A percentile compares a stretch with the other conserved stretches of the same genome.
These are phyloP conservation scores for Fragum whitleyi DNA, from an alignment of 2,888 invertebrate genomes.

Conservation along the genomic window DNA sequence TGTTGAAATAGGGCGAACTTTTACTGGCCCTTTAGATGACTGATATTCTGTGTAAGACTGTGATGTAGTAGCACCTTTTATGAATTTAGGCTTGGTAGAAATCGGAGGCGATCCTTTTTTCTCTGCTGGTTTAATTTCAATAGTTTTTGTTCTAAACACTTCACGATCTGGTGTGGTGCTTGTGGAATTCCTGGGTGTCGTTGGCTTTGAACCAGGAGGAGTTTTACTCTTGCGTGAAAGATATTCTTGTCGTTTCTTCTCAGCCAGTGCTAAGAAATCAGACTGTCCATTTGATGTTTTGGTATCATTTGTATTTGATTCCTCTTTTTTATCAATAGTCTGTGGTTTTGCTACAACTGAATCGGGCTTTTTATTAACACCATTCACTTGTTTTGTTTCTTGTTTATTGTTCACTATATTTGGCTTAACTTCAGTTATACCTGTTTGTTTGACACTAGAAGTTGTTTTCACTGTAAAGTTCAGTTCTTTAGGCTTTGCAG, in stretches of 20 bases:
- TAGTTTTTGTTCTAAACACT: constrained; percentile 34
- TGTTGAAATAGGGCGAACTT: constrained; percentile 34
- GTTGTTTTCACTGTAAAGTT: constrained; percentile 55
- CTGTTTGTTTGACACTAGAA: constrained; percentile 30
- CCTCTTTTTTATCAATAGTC: constrained; percentile 38
- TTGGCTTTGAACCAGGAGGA: constrained; percentile 52
- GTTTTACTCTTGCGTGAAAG: constrained; percentile 71
- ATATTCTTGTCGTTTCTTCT: constrained; percentile 80
- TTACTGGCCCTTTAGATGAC: constrained; percentile 46
- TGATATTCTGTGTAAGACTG: constrained; percentile 66
- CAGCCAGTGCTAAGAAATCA: constrained; percentile 80
- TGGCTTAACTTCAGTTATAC: constrained; percentile 51
- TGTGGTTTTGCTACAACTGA: constrained; percentile 41
- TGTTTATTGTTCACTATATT: constrained; percentile 31
- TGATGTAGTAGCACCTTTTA: constrained; percentile 70
- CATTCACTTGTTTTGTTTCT: constrained; percentile 49
- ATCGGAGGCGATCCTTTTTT: constrained; percentile 45
- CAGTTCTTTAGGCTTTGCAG: constrained; percentile 41
- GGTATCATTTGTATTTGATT: constrained; percentile 15
- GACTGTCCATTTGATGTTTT: constrained; percentile 59
- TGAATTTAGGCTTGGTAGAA: constrained; percentile 55
- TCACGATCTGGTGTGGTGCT: constrained; percentile 57
- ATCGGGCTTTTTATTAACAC: constrained; percentile 36
- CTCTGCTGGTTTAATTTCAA: constrained; percentile 43
- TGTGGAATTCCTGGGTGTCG: constrained; percentile 41